Evolutionary conservation across 2,113 vertebrate genomes (phyloP).

Genomic region (Pelecanoides urinatrix): DNA sequence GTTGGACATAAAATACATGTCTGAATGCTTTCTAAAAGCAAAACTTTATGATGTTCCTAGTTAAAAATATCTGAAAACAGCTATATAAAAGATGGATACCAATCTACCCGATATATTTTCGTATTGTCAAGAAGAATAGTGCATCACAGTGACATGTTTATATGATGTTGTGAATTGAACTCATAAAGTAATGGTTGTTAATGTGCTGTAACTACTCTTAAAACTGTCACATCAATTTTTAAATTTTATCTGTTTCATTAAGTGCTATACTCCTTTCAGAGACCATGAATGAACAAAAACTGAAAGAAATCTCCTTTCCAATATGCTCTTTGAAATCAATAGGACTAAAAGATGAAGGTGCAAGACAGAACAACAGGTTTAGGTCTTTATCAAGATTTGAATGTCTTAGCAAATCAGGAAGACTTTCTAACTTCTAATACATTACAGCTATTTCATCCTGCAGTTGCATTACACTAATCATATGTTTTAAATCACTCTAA

Average conservation of each 20-base stretch:
- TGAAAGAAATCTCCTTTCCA: background rate
- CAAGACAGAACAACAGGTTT: background rate
- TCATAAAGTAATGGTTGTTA: background rate
- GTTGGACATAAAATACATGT: background rate
- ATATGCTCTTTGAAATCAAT: background rate
- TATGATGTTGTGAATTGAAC: background rate
- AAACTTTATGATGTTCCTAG: background rate
- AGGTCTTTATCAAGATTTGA: background rate
- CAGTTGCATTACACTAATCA: background rate
- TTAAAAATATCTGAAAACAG: background rate
- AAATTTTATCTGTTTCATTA: background rate
- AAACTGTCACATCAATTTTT: background rate
- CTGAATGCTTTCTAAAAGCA: background rate
- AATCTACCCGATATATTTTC: rapidly evolving
- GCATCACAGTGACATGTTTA: background rate
- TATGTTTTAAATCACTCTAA: background rate
- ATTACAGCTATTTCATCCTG: background rate
- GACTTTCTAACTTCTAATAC: background rate
- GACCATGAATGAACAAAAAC: background rate
- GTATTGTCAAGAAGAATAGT: background rate
- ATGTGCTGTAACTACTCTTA: background rate
- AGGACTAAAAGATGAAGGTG: background rate
- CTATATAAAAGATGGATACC: background rate
- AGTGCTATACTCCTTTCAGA: background rate
- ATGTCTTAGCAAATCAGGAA: background rate